Conservation (phyloP, 2,113 vertebrate genomes). For the Telmatochromis bifrenatus region DNA sequence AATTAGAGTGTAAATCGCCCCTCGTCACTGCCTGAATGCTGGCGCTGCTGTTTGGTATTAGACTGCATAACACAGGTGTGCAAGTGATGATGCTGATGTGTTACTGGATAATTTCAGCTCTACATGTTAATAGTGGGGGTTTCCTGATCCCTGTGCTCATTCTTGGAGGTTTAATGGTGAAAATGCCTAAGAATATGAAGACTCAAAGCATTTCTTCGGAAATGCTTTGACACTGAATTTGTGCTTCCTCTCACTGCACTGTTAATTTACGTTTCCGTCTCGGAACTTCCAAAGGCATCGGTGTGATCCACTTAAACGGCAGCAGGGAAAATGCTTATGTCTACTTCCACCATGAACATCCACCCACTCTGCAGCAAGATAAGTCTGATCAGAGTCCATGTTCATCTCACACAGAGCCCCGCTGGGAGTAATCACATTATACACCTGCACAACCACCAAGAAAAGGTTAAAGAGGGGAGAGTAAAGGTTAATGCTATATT, state of each 20-base stretch:
- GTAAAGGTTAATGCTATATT: constrained; percentile 2
- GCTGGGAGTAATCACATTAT: constrained; percentile 4
- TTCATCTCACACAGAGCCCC: background rate
- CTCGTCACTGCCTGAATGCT: background rate
- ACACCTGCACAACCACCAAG: background rate
- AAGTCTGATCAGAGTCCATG: background rate
- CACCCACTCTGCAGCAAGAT: background rate
- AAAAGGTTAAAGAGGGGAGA: background rate
- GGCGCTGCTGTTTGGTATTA: background rate
- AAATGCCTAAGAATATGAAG: background rate
- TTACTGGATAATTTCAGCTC: background rate
- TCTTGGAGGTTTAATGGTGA: background rate
- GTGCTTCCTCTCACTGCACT: background rate
- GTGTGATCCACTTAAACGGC: background rate
- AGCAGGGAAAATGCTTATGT: background rate
- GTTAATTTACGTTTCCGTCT: background rate
- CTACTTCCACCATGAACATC: background rate
- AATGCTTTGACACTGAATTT: background rate
- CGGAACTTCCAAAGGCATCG: background rate
- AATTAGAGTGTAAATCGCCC: background rate
- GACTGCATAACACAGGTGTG: background rate
- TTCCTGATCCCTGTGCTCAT: background rate
- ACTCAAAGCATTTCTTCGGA: background rate
- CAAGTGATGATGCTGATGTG: background rate
- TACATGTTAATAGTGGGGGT: background rate